Evolutionary conservation across 2,797 vertebrate genomes (phyloP).

Genomic region (Hemitrygon akajei): DNA sequence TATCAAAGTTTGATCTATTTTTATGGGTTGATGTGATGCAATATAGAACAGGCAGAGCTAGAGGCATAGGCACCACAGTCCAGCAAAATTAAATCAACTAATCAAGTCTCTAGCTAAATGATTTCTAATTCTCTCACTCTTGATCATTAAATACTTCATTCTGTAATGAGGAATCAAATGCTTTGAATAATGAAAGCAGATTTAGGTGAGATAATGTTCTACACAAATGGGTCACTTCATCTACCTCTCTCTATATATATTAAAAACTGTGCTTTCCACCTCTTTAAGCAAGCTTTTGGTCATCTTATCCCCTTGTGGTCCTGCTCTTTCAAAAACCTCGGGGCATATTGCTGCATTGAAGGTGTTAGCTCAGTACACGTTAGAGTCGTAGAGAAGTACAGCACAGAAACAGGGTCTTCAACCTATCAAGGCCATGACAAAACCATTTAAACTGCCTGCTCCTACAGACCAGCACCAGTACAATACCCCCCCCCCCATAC

Average conservation of each 20-base stretch:
- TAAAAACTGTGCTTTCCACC: neutral
- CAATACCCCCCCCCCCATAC: no score
- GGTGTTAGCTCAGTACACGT: no score
- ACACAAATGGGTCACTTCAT: slow-evolving; percentile 23
- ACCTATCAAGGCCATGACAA: no score
- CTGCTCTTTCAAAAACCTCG: no score
- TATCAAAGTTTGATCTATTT: slow-evolving; percentile 18
- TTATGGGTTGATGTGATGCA: neutral
- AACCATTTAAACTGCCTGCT: no score
- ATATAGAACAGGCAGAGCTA: neutral
- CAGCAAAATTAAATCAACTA: neutral
- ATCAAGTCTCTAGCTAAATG: neutral
- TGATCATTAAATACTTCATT: neutral
- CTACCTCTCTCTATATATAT: neutral
- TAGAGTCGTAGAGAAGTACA: no score
- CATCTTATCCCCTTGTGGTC: no score
- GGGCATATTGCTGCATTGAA: no score
- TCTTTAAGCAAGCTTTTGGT: no score
- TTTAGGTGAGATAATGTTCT: neutral
- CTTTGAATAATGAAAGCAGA: slow-evolving; percentile 23
- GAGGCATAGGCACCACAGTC: neutral
- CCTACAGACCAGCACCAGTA: no score
- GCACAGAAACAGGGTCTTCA: no score
- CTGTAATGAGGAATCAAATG: neutral
- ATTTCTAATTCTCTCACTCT: neutral